These are phyloP conservation scores for Alectura lathami DNA, from an alignment of 2,113 vertebrate species.

Conservation along the genomic window DNA sequence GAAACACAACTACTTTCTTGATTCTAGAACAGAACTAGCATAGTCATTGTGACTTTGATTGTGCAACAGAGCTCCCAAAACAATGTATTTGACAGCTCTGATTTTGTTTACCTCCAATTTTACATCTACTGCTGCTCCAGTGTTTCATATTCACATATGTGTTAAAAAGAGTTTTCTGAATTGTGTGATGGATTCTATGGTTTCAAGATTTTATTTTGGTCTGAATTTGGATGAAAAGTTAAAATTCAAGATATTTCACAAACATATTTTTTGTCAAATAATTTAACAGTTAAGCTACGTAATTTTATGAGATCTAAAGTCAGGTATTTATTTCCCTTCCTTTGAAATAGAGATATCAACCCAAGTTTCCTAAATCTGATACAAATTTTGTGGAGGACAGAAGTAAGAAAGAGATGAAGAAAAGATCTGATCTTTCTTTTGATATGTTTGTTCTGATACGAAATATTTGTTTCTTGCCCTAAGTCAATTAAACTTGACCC, in stretches of 20 bases:
- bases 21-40: neutral
- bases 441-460: neutral
- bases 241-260: neutral
- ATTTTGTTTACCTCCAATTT: neutral
- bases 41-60: neutral
- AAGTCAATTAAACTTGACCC: neutral
- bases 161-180: neutral
- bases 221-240: neutral
- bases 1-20: neutral
- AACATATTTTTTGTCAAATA: neutral
- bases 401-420: neutral
- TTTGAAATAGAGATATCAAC: neutral
- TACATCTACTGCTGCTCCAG: neutral
- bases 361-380: neutral
- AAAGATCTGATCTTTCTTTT: neutral
- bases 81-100: neutral
- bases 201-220: neutral
- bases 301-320: neutral
- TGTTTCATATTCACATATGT: neutral
- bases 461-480: neutral
- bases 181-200: neutral
- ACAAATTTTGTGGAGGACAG: neutral
- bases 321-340: neutral
- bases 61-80: neutral
- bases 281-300: neutral